Conservation (phyloP, 2,888 invertebrate genomes). For the Thysanoteuthis rhombus region DNA sequence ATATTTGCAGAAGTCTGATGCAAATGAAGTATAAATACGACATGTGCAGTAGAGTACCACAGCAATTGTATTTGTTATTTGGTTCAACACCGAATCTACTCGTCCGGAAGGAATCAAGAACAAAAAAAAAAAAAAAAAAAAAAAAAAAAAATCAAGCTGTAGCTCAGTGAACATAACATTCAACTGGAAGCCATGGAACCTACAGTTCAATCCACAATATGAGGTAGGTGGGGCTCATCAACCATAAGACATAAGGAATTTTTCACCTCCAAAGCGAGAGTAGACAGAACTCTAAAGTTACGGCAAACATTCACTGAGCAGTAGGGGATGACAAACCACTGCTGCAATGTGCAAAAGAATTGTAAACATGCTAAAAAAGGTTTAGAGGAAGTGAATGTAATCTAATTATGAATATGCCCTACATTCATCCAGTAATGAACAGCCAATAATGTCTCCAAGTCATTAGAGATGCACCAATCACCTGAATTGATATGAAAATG, state of each 20-base stretch:
- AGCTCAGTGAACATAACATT: too few species aligned
- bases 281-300: not conserved
- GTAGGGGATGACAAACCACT: not conserved
- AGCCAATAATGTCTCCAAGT: not conserved
- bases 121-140: not conserved
- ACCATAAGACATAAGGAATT: not conserved
- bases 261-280: too few species aligned
- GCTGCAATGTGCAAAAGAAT: not conserved
- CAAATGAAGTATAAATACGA: not conserved
- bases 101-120: not conserved
- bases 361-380: not conserved
- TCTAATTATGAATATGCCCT: not conserved
- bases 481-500: not conserved
- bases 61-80: not conserved
- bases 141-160: not conserved
- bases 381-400: not conserved
- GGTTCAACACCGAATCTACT: not conserved
- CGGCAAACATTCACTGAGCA: not conserved
- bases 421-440: not conserved
- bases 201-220: not conserved
- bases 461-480: not conserved
- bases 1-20: not conserved
- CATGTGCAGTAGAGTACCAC: constrained; percentile 12
- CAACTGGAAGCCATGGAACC: not conserved
- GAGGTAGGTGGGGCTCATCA: not conserved